Evolutionary conservation across 2,113 vertebrate species (phyloP).

Genomic region (Henicopernis longicauda): DNA sequence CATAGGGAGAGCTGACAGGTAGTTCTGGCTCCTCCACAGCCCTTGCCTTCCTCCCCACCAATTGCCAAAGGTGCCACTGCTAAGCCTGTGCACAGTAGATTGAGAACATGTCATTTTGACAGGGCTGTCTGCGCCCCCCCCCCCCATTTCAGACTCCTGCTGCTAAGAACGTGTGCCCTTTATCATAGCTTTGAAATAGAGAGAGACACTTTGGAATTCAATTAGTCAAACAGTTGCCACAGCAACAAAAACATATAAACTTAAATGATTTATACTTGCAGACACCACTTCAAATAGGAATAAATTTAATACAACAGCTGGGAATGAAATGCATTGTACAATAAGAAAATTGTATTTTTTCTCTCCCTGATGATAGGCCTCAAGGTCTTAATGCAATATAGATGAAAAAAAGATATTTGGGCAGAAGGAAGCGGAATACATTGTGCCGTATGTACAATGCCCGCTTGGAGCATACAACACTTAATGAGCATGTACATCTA

Average conservation of each 20-base stretch:
- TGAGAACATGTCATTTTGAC: neutral
- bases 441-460: constrained; percentile 26
- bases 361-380: constrained; percentile 44
- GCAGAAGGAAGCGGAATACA: neutral
- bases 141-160: neutral
- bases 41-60: neutral
- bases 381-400: constrained; percentile 57
- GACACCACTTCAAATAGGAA: constrained; percentile 73
- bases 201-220: constrained; percentile 74
- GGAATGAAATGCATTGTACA: constrained; percentile 73
- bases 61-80: neutral
- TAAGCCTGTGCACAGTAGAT: neutral
- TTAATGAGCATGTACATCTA: constrained; percentile 42
- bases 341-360: constrained; percentile 70
- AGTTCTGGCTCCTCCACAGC: neutral
- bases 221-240: constrained; percentile 75
- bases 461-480: constrained; percentile 5
- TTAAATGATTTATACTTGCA: constrained; percentile 75
- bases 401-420: constrained; percentile 43
- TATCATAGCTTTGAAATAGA: constrained; percentile 64
- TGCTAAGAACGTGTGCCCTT: constrained; percentile 52
- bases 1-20: neutral
- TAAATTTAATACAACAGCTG: constrained; percentile 73
- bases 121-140: neutral
- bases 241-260: constrained; percentile 75